Conservation (phyloP, 2,888 invertebrate species). For the Deilephila porcellus region DNA sequence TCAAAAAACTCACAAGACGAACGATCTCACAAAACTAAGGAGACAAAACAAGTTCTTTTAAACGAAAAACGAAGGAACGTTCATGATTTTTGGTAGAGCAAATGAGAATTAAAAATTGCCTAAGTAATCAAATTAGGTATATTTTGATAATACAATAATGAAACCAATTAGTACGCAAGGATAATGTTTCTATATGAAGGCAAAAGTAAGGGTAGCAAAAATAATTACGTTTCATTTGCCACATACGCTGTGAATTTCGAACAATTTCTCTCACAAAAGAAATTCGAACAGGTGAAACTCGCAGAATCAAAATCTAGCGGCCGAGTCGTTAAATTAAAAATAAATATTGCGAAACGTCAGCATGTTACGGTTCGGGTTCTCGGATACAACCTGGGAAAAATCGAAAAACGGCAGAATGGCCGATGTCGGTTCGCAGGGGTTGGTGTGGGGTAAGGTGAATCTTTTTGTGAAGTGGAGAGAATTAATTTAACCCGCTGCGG, state of each 20-base stretch:
- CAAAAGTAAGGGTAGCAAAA: not conserved
- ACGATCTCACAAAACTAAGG: no score
- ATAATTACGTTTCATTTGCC: conserved; percentile 12
- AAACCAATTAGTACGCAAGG: not conserved
- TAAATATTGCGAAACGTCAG: conserved; percentile 84
- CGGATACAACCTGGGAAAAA: conserved; percentile 70
- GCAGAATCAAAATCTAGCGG: conserved; percentile 77
- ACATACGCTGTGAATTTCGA: not conserved
- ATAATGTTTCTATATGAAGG: not conserved
- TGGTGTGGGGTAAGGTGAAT: conserved; percentile 77
- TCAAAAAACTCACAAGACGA: no score
- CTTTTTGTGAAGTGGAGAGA: conserved; percentile 85
- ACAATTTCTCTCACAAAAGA: not conserved
- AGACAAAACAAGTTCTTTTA: no score
- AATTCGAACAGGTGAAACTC: conserved; percentile 52
- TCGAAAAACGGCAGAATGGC: conserved; percentile 65
- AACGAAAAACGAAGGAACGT: no score
- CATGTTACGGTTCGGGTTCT: conserved; percentile 74
- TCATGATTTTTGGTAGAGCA: no score
- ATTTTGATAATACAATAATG: no score
- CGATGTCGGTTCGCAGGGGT: conserved; percentile 70
- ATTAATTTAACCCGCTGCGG: conserved; percentile 86
- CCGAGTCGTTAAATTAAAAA: conserved; percentile 83
- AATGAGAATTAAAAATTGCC: no score
- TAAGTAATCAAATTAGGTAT: no score